A percentile compares a stretch with the other conserved stretches of the same genome.
Conservation (phyloP, 2,797 vertebrate genomes). For the Myotis planiceps region DNA sequence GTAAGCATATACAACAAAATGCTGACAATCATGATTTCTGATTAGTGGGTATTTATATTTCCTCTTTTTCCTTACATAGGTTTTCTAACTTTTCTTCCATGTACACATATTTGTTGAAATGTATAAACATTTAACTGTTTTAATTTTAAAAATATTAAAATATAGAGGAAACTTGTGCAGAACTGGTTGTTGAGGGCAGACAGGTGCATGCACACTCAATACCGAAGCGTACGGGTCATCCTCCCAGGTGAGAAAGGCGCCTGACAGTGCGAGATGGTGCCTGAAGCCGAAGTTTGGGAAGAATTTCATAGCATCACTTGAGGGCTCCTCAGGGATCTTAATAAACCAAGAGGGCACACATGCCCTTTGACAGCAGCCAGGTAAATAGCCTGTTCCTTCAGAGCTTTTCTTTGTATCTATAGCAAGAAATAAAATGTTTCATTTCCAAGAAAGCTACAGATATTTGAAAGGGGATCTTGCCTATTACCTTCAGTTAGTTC, state of each 20-base stretch:
- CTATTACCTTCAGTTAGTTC: not conserved
- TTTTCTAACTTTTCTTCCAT: conserved; percentile 16
- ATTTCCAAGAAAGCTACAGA: not conserved
- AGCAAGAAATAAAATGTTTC: not conserved
- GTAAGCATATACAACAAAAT: not conserved
- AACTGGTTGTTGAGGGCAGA: not conserved
- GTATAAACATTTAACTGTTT: not conserved
- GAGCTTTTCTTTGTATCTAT: not conserved
- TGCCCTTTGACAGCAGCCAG: not conserved
- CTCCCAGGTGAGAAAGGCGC: not conserved
- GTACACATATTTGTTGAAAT: not conserved
- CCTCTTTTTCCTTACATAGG: not conserved
- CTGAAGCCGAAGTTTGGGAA: not conserved
- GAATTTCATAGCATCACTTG: not conserved
- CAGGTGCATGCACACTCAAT: not conserved
- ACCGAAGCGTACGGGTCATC: not conserved
- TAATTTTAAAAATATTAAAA: not conserved
- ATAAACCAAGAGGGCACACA: not conserved
- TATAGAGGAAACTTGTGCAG: not conserved
- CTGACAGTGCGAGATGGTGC: not conserved
- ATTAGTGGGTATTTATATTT: not conserved
- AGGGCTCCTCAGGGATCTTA: not conserved
- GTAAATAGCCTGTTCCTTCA: not conserved
- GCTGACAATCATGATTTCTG: not conserved
- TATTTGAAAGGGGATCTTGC: not conserved